phyloP scores from a whole-genome alignment of 2,888 invertebrate genomes.

The Machimus atricapillus region DNA sequence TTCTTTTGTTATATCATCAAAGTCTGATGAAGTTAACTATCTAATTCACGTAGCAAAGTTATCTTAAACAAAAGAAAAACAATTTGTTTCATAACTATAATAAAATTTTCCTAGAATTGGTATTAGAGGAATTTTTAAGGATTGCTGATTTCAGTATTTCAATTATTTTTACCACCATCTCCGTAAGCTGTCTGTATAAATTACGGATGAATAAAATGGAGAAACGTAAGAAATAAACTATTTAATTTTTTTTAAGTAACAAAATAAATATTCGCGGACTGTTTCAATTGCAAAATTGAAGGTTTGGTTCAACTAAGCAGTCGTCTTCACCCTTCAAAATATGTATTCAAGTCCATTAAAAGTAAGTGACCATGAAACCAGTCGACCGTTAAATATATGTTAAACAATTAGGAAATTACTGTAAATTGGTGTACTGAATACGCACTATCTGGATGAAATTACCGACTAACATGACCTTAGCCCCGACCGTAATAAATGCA shows the following conservation, averaged over 20 bases:
- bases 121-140: too few species aligned
- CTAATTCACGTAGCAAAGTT: too few species aligned
- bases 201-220: too few species aligned
- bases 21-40: too few species aligned
- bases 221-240: too few species aligned
- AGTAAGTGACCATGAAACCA: background rate
- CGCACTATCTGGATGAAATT: background rate
- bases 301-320: background rate
- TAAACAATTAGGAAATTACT: background rate
- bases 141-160: too few species aligned
- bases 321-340: background rate
- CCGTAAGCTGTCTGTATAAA: too few species aligned
- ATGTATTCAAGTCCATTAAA: background rate
- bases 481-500: background rate
- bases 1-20: too few species aligned
- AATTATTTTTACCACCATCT: too few species aligned
- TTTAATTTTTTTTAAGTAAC: background rate
- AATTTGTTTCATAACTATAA: too few species aligned
- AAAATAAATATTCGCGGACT: background rate
- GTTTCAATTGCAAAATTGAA: background rate
- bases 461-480: background rate
- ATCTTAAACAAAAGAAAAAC: too few species aligned
- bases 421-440: background rate
- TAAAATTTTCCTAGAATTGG: too few species aligned
- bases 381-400: background rate